Evolutionary conservation across 2,113 vertebrate genomes (phyloP).

Genomic region (Pituophis catenifer): DNA sequence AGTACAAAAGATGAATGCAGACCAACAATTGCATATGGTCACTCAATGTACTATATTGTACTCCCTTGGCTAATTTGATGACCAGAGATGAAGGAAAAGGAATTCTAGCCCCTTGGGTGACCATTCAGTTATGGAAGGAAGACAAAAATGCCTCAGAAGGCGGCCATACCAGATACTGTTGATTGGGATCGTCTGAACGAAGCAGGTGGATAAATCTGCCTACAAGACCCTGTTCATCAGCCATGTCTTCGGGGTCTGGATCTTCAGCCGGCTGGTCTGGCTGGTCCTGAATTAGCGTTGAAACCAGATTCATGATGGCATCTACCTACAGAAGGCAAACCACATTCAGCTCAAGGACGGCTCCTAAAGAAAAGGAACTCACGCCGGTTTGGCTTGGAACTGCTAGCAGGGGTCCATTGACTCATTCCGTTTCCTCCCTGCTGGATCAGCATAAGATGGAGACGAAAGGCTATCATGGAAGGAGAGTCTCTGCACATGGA

Average conservation of each 20-base stretch:
- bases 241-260: slow-evolving; percentile 96
- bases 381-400: background rate
- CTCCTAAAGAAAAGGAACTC: background rate
- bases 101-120: background rate
- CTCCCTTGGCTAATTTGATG: background rate
- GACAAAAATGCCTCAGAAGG: background rate
- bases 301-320: slow-evolving; percentile 91
- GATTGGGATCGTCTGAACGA: slow-evolving; percentile 91
- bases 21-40: background rate
- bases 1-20: background rate
- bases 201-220: slow-evolving; percentile 95
- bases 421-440: too few species aligned
- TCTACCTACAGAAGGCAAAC: slow-evolving; percentile 79
- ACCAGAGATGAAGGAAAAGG: background rate
- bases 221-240: slow-evolving; percentile 96
- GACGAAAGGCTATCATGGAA: background rate
- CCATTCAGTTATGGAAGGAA: background rate
- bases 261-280: slow-evolving; percentile 96
- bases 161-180: slow-evolving; percentile 87
- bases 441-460: background rate
- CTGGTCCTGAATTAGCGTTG: slow-evolving; percentile 95
- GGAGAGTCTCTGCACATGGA: background rate
- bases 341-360: background rate
- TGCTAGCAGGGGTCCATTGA: too few species aligned
- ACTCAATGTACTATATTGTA: background rate